Conservation (phyloP, 1,140 invertebrate species). For the Heliconius melpomene region DNA sequence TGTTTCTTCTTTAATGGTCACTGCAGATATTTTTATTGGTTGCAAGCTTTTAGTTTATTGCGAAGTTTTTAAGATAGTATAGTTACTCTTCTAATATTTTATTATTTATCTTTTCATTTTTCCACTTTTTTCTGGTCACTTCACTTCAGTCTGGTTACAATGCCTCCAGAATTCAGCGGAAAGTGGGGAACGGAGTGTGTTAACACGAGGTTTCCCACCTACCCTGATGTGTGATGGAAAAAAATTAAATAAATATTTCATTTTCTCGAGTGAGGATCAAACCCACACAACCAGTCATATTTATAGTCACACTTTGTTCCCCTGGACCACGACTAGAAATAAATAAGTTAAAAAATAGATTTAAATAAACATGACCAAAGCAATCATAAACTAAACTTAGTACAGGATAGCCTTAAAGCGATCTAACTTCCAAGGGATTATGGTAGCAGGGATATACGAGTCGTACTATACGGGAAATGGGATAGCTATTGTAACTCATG, state of each 20-base stretch:
- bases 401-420: conserved; percentile 29
- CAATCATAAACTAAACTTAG: background rate
- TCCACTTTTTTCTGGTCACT: too few species aligned
- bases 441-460: conserved; percentile 28
- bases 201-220: too few species aligned
- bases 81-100: background rate
- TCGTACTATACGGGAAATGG: conserved; percentile 23
- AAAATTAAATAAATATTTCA: too few species aligned
- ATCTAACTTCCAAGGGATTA: conserved; percentile 27
- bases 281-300: too few species aligned
- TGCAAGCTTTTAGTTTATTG: conserved; percentile 26
- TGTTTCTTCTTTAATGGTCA: conserved; percentile 26
- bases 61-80: background rate
- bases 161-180: too few species aligned
- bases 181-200: too few species aligned
- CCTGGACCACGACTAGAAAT: background rate
- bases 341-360: too few species aligned
- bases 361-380: background rate
- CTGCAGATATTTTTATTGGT: conserved; percentile 20
- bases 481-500: conserved; percentile 14
- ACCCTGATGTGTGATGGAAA: too few species aligned
- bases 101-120: too few species aligned
- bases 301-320: too few species aligned
- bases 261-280: too few species aligned
- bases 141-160: too few species aligned